Percentiles rank a stretch among this genome's conserved stretches.
Conservation (phyloP, 2,888 invertebrate genomes). For the Resseliella maxima region DNA sequence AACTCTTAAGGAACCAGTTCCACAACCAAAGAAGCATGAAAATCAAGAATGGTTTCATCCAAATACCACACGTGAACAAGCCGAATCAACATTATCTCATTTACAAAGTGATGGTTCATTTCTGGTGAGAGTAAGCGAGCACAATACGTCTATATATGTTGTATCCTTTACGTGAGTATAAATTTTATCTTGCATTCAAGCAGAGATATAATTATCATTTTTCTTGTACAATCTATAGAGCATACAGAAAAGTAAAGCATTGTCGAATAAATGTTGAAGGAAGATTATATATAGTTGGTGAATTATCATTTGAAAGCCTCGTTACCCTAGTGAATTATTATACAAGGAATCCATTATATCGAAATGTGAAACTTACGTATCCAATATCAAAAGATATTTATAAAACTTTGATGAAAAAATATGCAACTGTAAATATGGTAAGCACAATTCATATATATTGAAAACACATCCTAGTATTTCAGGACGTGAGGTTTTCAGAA, state of each 20-base stretch:
- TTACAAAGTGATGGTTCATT: slow-evolving; percentile 90
- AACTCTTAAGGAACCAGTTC: slow-evolving; percentile 88
- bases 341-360: slow-evolving; percentile 89
- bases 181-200: too few species aligned
- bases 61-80: slow-evolving; percentile 80
- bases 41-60: slow-evolving; percentile 94
- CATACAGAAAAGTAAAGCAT: slow-evolving; percentile 95
- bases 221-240: slow-evolving; percentile 70
- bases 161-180: slow-evolving; percentile 87
- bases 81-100: slow-evolving; percentile 85
- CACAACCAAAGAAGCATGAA: slow-evolving; percentile 94
- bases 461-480: too few species aligned
- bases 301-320: slow-evolving; percentile 94
- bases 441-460: slow-evolving; percentile 51
- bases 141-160: slow-evolving; percentile 86
- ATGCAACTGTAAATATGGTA: slow-evolving; percentile 60
- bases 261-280: slow-evolving; percentile 95
- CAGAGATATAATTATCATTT: slow-evolving; percentile 6
- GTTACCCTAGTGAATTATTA: slow-evolving; percentile 93
- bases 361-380: slow-evolving; percentile 86
- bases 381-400: slow-evolving; percentile 84
- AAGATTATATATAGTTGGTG: slow-evolving; percentile 88
- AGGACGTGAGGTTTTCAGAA: too few species aligned
- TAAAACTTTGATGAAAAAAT: slow-evolving; percentile 30
- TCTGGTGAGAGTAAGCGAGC: slow-evolving; percentile 90